These are phyloP conservation scores for Muschampia plurimacula DNA, from an alignment of 2,888 invertebrate genomes.

Conservation along the genomic window DNA sequence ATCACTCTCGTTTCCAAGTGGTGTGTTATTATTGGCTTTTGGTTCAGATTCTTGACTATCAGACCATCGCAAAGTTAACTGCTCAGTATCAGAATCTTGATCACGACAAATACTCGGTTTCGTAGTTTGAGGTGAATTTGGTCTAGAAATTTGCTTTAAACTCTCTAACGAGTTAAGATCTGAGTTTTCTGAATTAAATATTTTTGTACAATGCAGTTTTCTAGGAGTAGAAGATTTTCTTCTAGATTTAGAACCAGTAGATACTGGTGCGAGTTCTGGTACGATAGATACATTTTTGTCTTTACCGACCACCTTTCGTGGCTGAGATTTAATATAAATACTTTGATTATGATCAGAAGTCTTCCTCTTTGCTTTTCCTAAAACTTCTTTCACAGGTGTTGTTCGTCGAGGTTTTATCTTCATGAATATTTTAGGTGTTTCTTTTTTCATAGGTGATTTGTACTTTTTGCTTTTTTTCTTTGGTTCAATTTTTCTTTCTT, in stretches of 20 bases:
- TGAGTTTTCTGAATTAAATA: constrained; percentile 65
- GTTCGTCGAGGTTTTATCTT: constrained; percentile 71
- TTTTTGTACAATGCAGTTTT: constrained; percentile 73
- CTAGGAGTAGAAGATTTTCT: constrained; percentile 81
- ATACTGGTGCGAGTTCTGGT: constrained; percentile 51
- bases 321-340: constrained; percentile 22
- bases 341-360: constrained; percentile 45
- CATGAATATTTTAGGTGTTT: constrained; percentile 65
- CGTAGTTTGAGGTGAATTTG: constrained; percentile 36
- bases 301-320: constrained; percentile 49
- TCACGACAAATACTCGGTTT: constrained; percentile 44
- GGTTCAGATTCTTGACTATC: constrained; percentile 70
- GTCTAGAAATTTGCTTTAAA: constrained; percentile 23
- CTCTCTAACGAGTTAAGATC: constrained; percentile 60
- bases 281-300: constrained; percentile 52
- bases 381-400: constrained; percentile 64
- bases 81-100: constrained; percentile 70
- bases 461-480: constrained; percentile 56
- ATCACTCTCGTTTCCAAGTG: constrained; percentile 59
- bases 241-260: constrained; percentile 67
- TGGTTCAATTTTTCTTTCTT: constrained; percentile 46
- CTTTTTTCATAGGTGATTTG: constrained; percentile 66
- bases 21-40: constrained; percentile 42
- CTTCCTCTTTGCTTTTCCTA: constrained; percentile 55
- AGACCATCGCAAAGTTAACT: constrained; percentile 69